Base-by-base conservation (phyloP, 2,797 vertebrate species). In the Rachycentron canadum region DNA sequence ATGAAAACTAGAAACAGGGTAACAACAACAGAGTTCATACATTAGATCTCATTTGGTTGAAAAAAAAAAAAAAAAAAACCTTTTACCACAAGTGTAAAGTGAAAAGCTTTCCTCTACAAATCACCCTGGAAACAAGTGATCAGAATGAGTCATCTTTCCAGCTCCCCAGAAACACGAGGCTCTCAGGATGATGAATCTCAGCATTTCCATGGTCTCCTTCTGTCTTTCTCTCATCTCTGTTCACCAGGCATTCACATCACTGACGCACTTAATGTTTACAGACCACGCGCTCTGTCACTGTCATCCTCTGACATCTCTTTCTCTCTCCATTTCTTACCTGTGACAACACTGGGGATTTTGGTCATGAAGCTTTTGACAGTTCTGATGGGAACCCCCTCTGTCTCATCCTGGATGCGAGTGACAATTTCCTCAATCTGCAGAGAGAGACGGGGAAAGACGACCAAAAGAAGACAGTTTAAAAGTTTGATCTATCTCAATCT, bases 291-390 rank as follows among this genome's bases (percentile, higher is more conserved):
- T 28, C 23, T 55, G 47, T 74, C 69, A 50, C 36, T 38, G n/a
- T 73, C 17, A 23, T 3, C 25, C 26, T 47, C 28, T 63, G 14
- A 53, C 45, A 17, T 65, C 4, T 60, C 6, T n/a, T 53, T 34
- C 21, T 25, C 3, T 7, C 19, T 58, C 13, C 16, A 9, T 38
- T 64, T 57, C 90, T 89, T 94, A 99, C 98, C 98, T 16, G 98
- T 99, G 85, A 99, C 97, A 0, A 99, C 98, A 17, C 98, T 99
- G 84, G 98, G 98, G 87, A 99, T 99, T 94, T 99, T 99, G 68
- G 98, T 97, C 94, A 99, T 96, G 92, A 99, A 99, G 87, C 98
- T 99, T 95, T 99, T 99, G 88, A 99, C 98, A 16, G 98, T 99
- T 87, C 98, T 96, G 90, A 99, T 96, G 61, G 97, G 96, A 61